phyloP scores from a whole-genome alignment of 1,140 invertebrate species.

The Neocloeon triangulifer region DNA sequence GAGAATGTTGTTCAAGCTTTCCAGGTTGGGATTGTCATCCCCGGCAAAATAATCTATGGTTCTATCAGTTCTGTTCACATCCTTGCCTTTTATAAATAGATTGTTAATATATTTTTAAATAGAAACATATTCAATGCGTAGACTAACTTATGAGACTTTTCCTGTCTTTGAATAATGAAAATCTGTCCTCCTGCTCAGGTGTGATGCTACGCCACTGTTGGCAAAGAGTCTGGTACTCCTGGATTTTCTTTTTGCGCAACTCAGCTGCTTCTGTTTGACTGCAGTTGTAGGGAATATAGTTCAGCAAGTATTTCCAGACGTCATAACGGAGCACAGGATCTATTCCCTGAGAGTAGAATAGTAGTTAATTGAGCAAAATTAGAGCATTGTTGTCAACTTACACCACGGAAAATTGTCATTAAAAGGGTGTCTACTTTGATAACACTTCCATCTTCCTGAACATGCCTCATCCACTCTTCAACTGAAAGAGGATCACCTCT shows the following conservation, averaged over 20 bases:
- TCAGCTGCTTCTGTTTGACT: slow-evolving; percentile 44
- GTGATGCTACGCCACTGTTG: slow-evolving; percentile 87
- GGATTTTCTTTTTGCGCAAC: slow-evolving; percentile 41
- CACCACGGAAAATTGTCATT: slow-evolving; percentile 73
- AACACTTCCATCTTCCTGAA: slow-evolving; percentile 54
- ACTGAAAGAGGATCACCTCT: slow-evolving; percentile 43
- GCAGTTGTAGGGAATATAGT: slow-evolving; percentile 69
- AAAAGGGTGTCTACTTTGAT: slow-evolving; percentile 40
- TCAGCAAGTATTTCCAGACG: slow-evolving; percentile 89
- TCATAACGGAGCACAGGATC: slow-evolving; percentile 46
- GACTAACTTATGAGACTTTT: slow-evolving; percentile 71
- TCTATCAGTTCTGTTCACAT: slow-evolving; percentile 90
- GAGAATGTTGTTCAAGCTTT: slow-evolving; percentile 69
- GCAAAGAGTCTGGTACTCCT: slow-evolving; percentile 91
- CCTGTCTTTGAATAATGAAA: slow-evolving; percentile 68
- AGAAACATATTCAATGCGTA: slow-evolving; percentile 3
- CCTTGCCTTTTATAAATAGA: slow-evolving; percentile 53
- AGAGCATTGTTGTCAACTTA: slow-evolving; percentile 22
- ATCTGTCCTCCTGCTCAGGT: slow-evolving; percentile 65
- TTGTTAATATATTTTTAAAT: no score
- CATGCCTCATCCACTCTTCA: slow-evolving; percentile 54
- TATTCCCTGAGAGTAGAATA: slow-evolving; percentile 29
- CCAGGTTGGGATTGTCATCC: slow-evolving; percentile 74
- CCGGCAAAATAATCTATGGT: slow-evolving; percentile 76
- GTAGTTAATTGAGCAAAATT: slow-evolving; percentile 2